A percentile compares a stretch with the other conserved stretches of the same genome.
Evolutionary conservation across 2,797 vertebrate species (phyloP).

Genomic region (Malurus splendens): DNA sequence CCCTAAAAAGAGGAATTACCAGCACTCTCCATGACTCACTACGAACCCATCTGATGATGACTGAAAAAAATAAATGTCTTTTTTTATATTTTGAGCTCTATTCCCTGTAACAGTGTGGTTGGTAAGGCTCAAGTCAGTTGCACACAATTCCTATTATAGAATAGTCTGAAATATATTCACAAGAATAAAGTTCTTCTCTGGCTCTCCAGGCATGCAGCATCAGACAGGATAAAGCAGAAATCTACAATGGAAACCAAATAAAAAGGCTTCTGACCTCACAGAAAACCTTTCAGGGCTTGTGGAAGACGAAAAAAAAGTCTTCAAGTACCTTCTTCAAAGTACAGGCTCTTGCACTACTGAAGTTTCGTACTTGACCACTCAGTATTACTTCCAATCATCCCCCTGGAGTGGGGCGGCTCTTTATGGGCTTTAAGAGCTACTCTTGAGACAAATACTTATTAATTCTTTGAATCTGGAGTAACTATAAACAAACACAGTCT

Average conservation of each 20-base stretch:
- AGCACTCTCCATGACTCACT: neutral
- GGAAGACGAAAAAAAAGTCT: neutral
- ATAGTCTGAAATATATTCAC: neutral
- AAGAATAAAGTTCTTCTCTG: neutral
- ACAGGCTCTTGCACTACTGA: neutral
- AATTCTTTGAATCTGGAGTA: no score
- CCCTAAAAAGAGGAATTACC: neutral
- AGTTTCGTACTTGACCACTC: neutral
- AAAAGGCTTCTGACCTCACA: neutral
- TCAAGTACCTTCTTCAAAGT: neutral
- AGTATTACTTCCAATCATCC: neutral
- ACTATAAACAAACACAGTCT: neutral
- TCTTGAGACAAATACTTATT: neutral
- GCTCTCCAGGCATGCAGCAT: neutral
- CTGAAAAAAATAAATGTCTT: neutral
- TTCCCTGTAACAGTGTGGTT: neutral
- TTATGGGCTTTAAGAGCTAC: neutral
- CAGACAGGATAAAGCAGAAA: neutral
- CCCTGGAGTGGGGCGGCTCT: rapidly evolving
- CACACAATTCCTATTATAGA: neutral
- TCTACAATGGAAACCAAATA: neutral
- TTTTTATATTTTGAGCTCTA: neutral
- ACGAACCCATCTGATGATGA: neutral
- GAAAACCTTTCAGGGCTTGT: neutral
- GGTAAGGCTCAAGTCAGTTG: neutral